Conservation (phyloP, 2,888 invertebrate species). For the Lordiphosa andalusiaca region DNA sequence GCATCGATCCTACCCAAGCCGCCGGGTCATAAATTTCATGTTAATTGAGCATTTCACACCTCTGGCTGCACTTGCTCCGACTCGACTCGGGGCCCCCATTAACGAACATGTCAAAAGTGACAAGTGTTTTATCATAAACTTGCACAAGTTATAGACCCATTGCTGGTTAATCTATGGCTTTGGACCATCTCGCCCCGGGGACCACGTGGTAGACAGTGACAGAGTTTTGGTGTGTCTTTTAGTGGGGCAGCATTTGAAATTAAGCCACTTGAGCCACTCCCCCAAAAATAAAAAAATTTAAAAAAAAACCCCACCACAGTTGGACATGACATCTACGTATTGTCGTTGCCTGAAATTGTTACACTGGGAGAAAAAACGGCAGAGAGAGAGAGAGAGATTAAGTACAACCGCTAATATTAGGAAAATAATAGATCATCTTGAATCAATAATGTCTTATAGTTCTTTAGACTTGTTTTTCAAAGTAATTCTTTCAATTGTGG, state of each 20-base stretch:
- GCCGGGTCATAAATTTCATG: slow-evolving; percentile 73
- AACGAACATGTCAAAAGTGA: slow-evolving; percentile 77
- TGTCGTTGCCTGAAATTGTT: too few relatives aligned
- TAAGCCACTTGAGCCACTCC: slow-evolving; percentile 47
- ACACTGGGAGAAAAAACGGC: too few relatives aligned
- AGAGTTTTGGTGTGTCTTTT: slow-evolving; percentile 28
- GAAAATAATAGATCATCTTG: too few relatives aligned
- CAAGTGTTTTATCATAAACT: slow-evolving; percentile 76
- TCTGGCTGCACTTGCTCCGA: slow-evolving; percentile 34
- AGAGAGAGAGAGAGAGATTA: too few relatives aligned
- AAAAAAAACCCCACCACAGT: slow-evolving; percentile 3
- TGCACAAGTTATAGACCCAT: slow-evolving; percentile 65
- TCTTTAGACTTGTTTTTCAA: too few relatives aligned
- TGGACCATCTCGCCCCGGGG: slow-evolving; percentile 35
- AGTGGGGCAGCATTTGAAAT: slow-evolving; percentile 16
- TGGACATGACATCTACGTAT: slow-evolving; percentile 29
- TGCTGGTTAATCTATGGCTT: slow-evolving; percentile 39
- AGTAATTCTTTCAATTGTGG: too few relatives aligned
- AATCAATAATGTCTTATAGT: too few relatives aligned
- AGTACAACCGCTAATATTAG: too few relatives aligned
- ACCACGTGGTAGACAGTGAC: slow-evolving; percentile 30
- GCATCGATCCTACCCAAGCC: slow-evolving; percentile 16
- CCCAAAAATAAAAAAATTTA: too few relatives aligned
- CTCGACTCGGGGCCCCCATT: slow-evolving; percentile 45
- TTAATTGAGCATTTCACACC: slow-evolving; percentile 79